Base-by-base conservation (phyloP, 2,888 invertebrate genomes). In the Pristionchus japonicus region DNA sequence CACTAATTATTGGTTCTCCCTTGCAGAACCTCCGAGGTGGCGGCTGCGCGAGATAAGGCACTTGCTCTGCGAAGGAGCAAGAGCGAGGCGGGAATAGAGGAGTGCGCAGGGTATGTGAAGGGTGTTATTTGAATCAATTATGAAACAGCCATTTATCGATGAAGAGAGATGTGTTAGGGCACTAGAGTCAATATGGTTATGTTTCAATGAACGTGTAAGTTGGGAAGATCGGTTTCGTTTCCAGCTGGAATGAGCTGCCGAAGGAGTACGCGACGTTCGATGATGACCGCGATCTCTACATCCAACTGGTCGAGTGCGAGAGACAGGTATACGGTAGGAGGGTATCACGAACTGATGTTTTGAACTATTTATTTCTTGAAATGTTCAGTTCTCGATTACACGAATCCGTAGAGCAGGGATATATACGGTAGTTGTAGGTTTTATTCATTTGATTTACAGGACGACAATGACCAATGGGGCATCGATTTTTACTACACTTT, bases 251-350 rank as follows among this genome's bases (percentile, higher is more conserved):
- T 47, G 11, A 27, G 31, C 31, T 34, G 23, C n/a, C 3, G 31
- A 23, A 85, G n/a, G 52, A 40, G 43, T 1, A 40, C 23, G 7
- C 11, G 13, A 23, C 17, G 15, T 27, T 31, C 34, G 85, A 85
- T 17, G 43, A 15, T 47, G 64, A 85, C 20, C 9, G 37, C 0
- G 43, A 85, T 17, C 20, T 85, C 9, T 85, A 40, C 61, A n/a
- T 85, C 1, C 85, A 64, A n/a, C 17, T 85, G 4, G 27, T 85
- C 17, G 64, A 85, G 27, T 61, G 64, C 43, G 85, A 85, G 31
- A 49, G 82, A 27, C 82, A 83, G 82, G 82, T 83, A 80, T 80
- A 43, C 49, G 49, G 49, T 82, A 52, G 52, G 23, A 34, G 31
- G 20, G n/a, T 13, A n/a, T n/a, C n/a, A n/a, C n/a, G n/a, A n/a